Evolutionary conservation across 1,140 invertebrate genomes (phyloP).

Genomic region (Araneus ventricosus): DNA sequence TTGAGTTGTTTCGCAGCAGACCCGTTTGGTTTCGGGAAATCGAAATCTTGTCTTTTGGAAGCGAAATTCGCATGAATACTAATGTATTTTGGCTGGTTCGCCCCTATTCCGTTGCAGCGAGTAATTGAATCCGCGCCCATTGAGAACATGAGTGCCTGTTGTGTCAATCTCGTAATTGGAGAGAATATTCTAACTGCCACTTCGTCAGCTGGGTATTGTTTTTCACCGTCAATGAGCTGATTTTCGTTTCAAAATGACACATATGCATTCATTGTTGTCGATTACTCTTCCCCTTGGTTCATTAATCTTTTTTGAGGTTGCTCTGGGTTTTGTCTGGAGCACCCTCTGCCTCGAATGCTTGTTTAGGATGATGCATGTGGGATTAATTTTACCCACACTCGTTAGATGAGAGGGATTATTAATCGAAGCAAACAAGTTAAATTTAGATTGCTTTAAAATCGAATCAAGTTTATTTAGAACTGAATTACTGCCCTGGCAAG

Average conservation of each 20-base stretch:
- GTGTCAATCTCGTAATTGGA: constrained; percentile 3
- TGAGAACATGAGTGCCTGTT: neutral
- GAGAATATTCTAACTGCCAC: neutral
- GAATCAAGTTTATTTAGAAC: no score
- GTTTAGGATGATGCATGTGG: no score
- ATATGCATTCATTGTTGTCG: neutral
- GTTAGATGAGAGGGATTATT: no score
- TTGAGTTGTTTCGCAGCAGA: neutral
- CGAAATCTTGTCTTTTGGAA: constrained; percentile 62
- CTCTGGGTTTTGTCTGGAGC: neutral
- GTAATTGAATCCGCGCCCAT: constrained; percentile 37
- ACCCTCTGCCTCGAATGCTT: no score
- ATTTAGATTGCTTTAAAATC: no score
- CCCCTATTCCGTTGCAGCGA: neutral
- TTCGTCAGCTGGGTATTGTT: constrained; percentile 14
- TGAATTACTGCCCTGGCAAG: no score
- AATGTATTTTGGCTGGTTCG: constrained; percentile 6
- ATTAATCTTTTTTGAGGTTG: constrained; percentile 1
- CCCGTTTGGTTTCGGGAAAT: constrained; percentile 38
- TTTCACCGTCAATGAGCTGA: neutral
- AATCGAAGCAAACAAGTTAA: no score
- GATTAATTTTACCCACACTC: no score
- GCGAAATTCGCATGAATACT: constrained; percentile 54
- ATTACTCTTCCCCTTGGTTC: neutral
- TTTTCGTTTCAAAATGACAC: constrained; percentile 13